A percentile compares a stretch with the other conserved stretches of the same genome.
Conservation (phyloP, 2,113 vertebrate species). For the Bambusicola thoracicus region DNA sequence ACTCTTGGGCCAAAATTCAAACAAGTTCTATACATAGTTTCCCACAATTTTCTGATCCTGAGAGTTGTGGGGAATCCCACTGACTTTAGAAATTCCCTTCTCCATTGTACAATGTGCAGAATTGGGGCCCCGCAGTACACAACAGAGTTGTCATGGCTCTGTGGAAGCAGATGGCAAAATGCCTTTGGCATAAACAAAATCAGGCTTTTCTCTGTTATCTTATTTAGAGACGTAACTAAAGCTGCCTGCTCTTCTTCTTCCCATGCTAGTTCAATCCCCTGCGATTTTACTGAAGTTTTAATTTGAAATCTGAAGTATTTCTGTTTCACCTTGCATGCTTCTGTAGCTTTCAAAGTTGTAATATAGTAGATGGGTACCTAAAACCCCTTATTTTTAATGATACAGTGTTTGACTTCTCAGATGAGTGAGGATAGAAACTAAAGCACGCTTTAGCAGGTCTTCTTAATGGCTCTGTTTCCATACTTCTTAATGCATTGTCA, state of each 20-base stretch:
- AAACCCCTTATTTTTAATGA: neutral
- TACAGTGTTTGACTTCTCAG: neutral
- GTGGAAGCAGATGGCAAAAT: conserved; percentile 39
- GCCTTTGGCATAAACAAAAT: neutral
- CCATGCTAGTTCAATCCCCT: neutral
- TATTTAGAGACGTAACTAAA: neutral
- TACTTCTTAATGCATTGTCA: neutral
- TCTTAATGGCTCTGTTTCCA: neutral
- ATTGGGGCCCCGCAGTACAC: neutral
- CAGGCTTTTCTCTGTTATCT: conserved; percentile 36
- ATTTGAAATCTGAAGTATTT: conserved; percentile 21
- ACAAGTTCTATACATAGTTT: conserved; percentile 67
- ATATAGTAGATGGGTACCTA: neutral
- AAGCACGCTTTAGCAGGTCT: neutral
- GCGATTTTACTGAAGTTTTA: conserved; percentile 3
- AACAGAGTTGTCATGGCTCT: conserved; percentile 9
- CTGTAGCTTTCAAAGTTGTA: neutral
- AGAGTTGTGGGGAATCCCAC: conserved; percentile 66
- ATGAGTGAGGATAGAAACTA: neutral
- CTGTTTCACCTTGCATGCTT: neutral
- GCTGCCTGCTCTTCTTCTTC: neutral
- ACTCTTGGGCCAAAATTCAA: conserved; percentile 61
- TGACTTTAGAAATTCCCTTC: conserved; percentile 56
- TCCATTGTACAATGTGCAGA: neutral
- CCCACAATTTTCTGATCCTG: conserved; percentile 57